phyloP scores from a whole-genome alignment of 2,113 vertebrate genomes.

The Chionodraco myersi region DNA sequence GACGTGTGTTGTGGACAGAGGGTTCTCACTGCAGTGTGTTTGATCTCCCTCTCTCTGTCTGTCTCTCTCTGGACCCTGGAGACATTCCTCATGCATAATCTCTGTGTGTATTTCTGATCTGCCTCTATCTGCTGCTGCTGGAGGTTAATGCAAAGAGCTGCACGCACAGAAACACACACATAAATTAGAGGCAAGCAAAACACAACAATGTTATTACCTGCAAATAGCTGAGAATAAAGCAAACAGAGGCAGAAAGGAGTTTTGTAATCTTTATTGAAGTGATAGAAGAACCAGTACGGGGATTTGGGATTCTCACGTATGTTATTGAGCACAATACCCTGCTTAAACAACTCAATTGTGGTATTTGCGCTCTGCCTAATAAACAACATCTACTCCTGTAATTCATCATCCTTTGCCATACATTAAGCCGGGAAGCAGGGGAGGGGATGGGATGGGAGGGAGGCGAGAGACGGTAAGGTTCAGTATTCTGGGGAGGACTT shows the following conservation, averaged over 20 bases:
- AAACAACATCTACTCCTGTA: conserved; percentile 43
- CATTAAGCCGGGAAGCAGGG: conserved; percentile 53
- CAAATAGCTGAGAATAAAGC: conserved; percentile 33
- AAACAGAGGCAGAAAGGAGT: conserved; percentile 29
- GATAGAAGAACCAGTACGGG: conserved; percentile 21
- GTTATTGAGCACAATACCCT: conserved; percentile 18
- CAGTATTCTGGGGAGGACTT: conserved; percentile 72
- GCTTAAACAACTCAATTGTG: conserved; percentile 34
- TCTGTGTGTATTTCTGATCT: conserved; percentile 75
- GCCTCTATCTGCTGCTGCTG: conserved; percentile 65
- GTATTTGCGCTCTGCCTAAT: conserved; percentile 41
- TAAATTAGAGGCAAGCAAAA: conserved; percentile 52
- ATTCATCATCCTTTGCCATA: conserved; percentile 71
- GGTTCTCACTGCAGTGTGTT: conserved; percentile 63
- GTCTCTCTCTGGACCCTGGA: conserved; percentile 61
- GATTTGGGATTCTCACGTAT: conserved; percentile 5
- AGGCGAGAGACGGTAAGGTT: conserved; percentile 32
- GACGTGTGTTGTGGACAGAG: conserved; percentile 70
- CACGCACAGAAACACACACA: conserved; percentile 17
- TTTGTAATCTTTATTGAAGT: conserved; percentile 59
- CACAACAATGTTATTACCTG: conserved; percentile 26
- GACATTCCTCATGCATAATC: conserved; percentile 81
- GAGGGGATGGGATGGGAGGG: conserved; percentile 50
- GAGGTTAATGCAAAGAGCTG: conserved; percentile 61
- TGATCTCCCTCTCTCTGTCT: conserved; percentile 46